Percentiles rank a stretch among this genome's conserved stretches.
Evolutionary conservation across 2,113 vertebrate species (phyloP).

Genomic region (Saguinus imperator): DNA sequence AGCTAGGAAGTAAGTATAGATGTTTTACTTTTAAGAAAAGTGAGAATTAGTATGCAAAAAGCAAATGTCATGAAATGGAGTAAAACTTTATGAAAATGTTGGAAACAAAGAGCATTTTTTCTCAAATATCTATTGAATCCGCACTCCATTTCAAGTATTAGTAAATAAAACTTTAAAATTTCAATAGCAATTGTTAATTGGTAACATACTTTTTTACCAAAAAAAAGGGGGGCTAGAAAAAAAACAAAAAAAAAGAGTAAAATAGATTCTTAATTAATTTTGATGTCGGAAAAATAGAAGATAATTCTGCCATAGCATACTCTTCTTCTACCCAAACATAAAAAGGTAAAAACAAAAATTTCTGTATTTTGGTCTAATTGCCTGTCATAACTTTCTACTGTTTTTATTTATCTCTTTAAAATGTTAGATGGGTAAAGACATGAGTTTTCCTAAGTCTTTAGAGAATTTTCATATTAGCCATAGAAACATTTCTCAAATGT

Average conservation of each 20-base stretch:
- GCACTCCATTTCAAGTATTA: background rate
- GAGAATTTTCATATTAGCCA: background rate
- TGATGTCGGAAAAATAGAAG: background rate
- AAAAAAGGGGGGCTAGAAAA: background rate
- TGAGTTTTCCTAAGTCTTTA: background rate
- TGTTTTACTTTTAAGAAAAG: slow-evolving; percentile 8
- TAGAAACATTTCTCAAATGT: background rate
- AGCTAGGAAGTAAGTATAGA: background rate
- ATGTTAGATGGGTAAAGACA: background rate
- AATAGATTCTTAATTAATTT: background rate
- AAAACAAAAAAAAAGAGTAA: background rate
- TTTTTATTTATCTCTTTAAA: background rate
- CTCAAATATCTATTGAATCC: background rate
- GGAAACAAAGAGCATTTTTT: background rate
- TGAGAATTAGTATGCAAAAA: background rate
- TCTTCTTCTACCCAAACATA: background rate
- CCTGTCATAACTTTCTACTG: background rate
- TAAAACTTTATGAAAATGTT: background rate
- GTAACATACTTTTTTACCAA: background rate
- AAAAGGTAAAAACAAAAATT: background rate
- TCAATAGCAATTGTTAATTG: background rate
- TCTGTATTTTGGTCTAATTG: background rate
- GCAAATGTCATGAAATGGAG: background rate
- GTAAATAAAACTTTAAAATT: background rate
- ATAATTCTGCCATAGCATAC: background rate